phyloP scores from a whole-genome alignment of 2,888 invertebrate genomes.

The Eupithecia abbreviata region DNA sequence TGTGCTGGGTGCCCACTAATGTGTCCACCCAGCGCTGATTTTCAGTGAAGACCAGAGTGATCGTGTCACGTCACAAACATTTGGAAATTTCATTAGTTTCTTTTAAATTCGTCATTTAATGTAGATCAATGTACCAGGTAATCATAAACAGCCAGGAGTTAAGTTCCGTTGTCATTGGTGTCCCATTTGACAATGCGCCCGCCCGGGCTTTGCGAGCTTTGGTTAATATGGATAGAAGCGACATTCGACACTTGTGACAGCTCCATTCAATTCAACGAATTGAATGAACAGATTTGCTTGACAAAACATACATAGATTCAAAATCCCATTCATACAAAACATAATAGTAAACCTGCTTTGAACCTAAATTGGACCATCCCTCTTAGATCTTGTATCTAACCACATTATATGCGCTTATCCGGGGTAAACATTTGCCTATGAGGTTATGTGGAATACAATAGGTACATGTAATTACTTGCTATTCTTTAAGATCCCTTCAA shows the following conservation, averaged over 20 bases:
- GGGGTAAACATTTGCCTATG: background rate
- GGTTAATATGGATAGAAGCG: constrained; percentile 45
- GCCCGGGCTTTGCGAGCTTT: constrained; percentile 45
- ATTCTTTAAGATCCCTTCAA: too few relatives aligned
- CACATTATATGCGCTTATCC: background rate
- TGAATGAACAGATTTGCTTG: constrained; percentile 25
- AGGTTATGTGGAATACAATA: background rate
- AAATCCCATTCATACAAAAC: constrained; percentile 4
- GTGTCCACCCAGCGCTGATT: too few relatives aligned
- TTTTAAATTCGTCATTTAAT: constrained; percentile 1
- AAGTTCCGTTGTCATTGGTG: constrained; percentile 39
- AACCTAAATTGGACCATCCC: background rate
- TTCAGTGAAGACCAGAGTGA: too few relatives aligned
- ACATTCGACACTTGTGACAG: constrained; percentile 23
- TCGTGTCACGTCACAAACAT: too few relatives aligned
- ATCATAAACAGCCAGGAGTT: constrained; percentile 31
- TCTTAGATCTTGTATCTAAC: background rate
- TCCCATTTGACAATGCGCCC: constrained; percentile 42
- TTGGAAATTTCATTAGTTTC: too few relatives aligned
- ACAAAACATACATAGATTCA: background rate
- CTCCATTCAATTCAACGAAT: constrained; percentile 22
- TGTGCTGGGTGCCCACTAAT: too few relatives aligned
- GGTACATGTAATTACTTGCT: background rate
- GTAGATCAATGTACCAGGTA: constrained; percentile 33
- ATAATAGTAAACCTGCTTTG: background rate